Evolutionary conservation across 92 coral and sea anemone species (phyloP).

Genomic region (Phenganax stokvisi): DNA sequence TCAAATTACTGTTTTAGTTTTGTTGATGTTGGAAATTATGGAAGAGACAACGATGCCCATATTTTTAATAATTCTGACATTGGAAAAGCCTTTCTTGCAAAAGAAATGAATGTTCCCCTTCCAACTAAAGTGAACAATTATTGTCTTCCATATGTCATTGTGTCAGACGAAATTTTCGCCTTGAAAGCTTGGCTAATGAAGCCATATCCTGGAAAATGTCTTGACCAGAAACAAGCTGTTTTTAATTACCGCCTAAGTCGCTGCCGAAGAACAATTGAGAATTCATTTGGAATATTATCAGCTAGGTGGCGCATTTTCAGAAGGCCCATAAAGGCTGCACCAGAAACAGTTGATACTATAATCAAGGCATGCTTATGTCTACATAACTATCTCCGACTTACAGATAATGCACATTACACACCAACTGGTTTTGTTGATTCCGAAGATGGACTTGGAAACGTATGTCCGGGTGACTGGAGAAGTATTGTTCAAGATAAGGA

Average conservation of each 20-base stretch:
- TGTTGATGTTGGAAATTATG: conserved; percentile 33
- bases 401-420: conserved; percentile 26
- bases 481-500: not conserved
- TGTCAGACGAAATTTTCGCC: too few relatives aligned
- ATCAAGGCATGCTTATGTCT: conserved; percentile 3
- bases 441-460: conserved; percentile 25
- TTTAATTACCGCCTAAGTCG: not conserved
- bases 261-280: too few relatives aligned
- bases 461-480: conserved; percentile 38
- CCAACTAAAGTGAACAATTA: too few relatives aligned
- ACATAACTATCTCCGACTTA: conserved; percentile 24
- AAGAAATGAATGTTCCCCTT: not conserved
- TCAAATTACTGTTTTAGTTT: conserved; percentile 22
- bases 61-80: not conserved
- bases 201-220: not conserved
- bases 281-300: too few relatives aligned
- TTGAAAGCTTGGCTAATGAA: too few relatives aligned
- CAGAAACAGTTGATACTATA: conserved; percentile 28
- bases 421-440: conserved; percentile 40
- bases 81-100: not conserved
- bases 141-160: too few relatives aligned
- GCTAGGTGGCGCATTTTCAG: not conserved
- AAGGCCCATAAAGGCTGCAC: conserved; percentile 9
- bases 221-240: too few relatives aligned
- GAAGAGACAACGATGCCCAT: conserved; percentile 12